Evolutionary conservation across 30 jellyfish, hydroid and myxozoan species (phyloP), one percentile per base, ranked within the genome.

Genomic region (Nemopilema nomurai): DNA sequence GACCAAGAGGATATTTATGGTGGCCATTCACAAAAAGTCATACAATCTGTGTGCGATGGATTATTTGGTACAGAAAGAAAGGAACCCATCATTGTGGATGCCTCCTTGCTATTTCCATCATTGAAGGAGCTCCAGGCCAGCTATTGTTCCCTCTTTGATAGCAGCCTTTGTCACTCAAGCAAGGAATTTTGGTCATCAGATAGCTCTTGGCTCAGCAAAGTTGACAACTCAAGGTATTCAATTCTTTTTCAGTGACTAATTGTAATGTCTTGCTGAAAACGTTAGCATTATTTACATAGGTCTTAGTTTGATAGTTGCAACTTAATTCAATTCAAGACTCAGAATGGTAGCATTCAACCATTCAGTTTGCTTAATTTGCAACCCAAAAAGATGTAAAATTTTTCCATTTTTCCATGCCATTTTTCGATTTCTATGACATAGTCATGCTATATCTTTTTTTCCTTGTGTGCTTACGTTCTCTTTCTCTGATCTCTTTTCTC

Each of bases 101-200:
- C 71, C 1, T 49, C 90, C 8, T 70, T 73, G 22, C 63, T 22
- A 17, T 88, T 77, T 52, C 98, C 98, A 52, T 18, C 95, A 49
- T 6, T 76, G 71, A 85, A 83, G 65, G 91, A 92, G 62, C 79
- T 92, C 67, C 89, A 88, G 24, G 67, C 83, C 13, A 83, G 98
- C 68, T 88, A 80, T 62, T 64, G 49, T 18, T 67, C 70, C 19
- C 66, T 92, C 72, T 52, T 67, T 62, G 91, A 83, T 41, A 74
- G 90, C 32, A 87, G 97, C 67, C 57, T 79, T 25, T 86, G 90
- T 62, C 97, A 77, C 50, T 70, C 98, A 13, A 71, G 82, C 52
- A 88, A 87, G 70, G 98, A 87, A 23, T 92, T 74, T 66, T 92
- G 98, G 98, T 22, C 96, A 26, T 50, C 97, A 67, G 98, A 92